A percentile compares a stretch with the other conserved stretches of the same genome.
Evolutionary conservation across 2,888 invertebrate genomes (phyloP).

Genomic region (Hypolimnas misippus): DNA sequence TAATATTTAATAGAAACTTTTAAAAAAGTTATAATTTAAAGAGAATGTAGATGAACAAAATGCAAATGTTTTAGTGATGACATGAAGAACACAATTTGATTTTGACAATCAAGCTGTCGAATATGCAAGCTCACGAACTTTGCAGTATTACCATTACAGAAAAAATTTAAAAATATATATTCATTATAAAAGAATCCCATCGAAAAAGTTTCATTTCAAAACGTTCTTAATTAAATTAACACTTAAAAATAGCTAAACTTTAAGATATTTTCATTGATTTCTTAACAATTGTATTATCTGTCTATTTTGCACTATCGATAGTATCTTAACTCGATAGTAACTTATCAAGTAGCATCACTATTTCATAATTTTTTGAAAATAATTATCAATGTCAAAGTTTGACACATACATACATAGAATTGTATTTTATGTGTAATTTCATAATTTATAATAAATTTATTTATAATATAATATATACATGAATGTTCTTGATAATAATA

Average conservation of each 20-base stretch:
- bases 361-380: neutral
- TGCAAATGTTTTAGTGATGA: slow-evolving; percentile 26
- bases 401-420: no score
- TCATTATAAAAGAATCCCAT: no score
- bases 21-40: neutral
- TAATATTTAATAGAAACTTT: neutral
- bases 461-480: neutral
- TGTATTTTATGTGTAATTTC: neutral
- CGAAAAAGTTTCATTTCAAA: no score
- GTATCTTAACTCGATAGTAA: no score
- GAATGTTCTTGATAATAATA: slow-evolving; percentile 7
- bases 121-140: slow-evolving; percentile 69
- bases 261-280: no score
- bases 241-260: no score
- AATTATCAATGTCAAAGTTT: slow-evolving; percentile 5
- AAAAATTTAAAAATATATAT: neutral
- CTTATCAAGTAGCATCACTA: no score
- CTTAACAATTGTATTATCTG: no score
- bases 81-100: slow-evolving; percentile 28
- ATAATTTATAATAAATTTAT: neutral
- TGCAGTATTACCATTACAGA: slow-evolving; percentile 38
- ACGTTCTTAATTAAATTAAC: no score
- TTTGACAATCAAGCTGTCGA: slow-evolving; percentile 52
- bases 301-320: no score
- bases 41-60: slow-evolving; percentile 11